Conservation (phyloP, 2,113 vertebrate species). For the Sphyrna mokarran region DNA sequence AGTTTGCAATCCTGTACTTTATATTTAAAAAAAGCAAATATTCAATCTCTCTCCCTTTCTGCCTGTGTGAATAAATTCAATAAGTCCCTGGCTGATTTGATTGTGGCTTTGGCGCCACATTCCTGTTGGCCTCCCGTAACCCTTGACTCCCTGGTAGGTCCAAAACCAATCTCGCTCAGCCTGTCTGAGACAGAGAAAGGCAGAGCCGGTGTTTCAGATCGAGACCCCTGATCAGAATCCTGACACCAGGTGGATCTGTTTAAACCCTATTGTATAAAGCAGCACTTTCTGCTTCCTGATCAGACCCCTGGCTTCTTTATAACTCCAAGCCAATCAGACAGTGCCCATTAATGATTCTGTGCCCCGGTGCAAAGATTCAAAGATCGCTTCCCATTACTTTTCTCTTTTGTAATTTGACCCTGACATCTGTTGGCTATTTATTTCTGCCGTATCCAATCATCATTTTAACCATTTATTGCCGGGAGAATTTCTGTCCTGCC, state of each 20-base stretch:
- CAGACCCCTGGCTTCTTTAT: not conserved
- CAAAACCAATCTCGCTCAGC: not conserved
- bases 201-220: not conserved
- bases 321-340: not conserved
- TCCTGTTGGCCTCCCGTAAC: no score
- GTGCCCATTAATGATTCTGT: not conserved
- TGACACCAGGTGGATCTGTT: not conserved
- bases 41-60: no score
- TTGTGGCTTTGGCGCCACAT: no score
- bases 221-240: not conserved
- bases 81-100: no score
- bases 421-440: not conserved
- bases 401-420: not conserved
- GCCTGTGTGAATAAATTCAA: no score
- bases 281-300: not conserved
- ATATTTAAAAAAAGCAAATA: no score
- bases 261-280: not conserved
- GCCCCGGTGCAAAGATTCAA: not conserved
- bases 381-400: not conserved
- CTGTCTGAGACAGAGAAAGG: not conserved
- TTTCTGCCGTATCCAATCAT: not conserved
- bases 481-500: not conserved
- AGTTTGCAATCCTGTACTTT: no score
- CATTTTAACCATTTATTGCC: not conserved
- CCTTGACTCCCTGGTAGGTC: no score